phyloP scores from a whole-genome alignment of 2,888 invertebrate genomes.

The Pomacea canaliculata region DNA sequence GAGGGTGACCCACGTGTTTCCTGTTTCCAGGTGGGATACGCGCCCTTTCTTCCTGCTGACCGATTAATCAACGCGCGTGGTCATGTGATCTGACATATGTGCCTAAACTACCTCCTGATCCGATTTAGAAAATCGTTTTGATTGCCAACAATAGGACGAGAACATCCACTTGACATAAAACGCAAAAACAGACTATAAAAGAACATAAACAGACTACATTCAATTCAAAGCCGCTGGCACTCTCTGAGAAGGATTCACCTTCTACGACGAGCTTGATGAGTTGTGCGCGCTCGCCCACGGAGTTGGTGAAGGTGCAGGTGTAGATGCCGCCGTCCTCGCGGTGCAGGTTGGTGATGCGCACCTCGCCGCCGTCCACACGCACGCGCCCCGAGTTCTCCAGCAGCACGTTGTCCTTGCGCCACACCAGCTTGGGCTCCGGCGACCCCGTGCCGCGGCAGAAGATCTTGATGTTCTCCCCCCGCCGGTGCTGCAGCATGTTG shows the following conservation, averaged over 20 bases:
- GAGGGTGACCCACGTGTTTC: too few relatives aligned
- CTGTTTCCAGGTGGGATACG: too few relatives aligned
- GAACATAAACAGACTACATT: too few relatives aligned
- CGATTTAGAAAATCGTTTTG: too few relatives aligned
- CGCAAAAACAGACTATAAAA: too few relatives aligned
- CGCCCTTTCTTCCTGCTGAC: too few relatives aligned
- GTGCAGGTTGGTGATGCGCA: conserved; percentile 91
- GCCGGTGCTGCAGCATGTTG: conserved; percentile 45
- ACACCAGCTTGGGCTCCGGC: conserved; percentile 93
- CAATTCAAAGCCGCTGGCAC: too few relatives aligned
- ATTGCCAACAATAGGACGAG: too few relatives aligned
- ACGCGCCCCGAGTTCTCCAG: conserved; percentile 44
- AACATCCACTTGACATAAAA: too few relatives aligned
- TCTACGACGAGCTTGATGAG: conserved; percentile 96
- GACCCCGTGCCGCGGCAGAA: conserved; percentile 96
- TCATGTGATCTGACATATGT: too few relatives aligned
- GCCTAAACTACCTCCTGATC: too few relatives aligned
- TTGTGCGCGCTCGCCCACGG: conserved; percentile 95
- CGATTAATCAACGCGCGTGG: too few relatives aligned
- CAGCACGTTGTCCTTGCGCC: conserved; percentile 80
- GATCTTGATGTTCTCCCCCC: conserved; percentile 93
- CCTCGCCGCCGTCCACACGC: conserved; percentile 70
- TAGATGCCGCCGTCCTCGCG: conserved; percentile 97
- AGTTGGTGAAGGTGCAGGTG: conserved; percentile 94
- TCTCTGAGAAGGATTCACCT: conserved; percentile 40